Percentiles rank a stretch among this genome's conserved stretches.
Conservation (phyloP, 2,113 vertebrate species). For the Origma solitaria region DNA sequence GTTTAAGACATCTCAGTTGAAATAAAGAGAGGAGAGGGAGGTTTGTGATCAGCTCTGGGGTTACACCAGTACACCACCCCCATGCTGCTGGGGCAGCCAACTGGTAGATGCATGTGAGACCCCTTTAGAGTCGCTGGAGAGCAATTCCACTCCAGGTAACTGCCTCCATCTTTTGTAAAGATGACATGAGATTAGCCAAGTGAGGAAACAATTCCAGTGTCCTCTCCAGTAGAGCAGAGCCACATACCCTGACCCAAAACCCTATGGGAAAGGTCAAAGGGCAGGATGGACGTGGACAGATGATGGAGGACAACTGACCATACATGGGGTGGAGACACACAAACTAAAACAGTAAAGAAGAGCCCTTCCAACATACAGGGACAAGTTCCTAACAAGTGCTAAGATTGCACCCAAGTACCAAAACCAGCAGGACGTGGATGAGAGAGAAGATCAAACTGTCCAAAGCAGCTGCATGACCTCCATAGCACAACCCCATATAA, state of each 20-base stretch:
- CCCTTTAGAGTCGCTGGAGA: not conserved
- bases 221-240: not conserved
- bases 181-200: not conserved
- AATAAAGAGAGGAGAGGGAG: not conserved
- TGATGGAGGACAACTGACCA: not conserved
- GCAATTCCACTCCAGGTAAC: not conserved
- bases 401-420: not conserved
- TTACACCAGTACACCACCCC: not conserved
- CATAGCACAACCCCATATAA: not conserved
- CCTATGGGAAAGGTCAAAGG: not conserved
- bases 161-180: not conserved
- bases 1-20: not conserved
- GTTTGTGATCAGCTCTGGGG: not conserved
- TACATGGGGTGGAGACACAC: not conserved
- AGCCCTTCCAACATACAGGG: not conserved
- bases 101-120: not conserved
- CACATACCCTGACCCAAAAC: not conserved
- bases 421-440: not conserved
- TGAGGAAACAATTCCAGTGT: not conserved
- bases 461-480: not conserved
- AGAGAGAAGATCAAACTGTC: not conserved
- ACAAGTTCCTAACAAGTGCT: not conserved
- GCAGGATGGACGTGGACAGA: fast-evolving
- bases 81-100: not conserved
- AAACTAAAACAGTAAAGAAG: not conserved